Evolutionary conservation across 2,113 vertebrate species (phyloP).

Genomic region (Apaloderma vittatum): DNA sequence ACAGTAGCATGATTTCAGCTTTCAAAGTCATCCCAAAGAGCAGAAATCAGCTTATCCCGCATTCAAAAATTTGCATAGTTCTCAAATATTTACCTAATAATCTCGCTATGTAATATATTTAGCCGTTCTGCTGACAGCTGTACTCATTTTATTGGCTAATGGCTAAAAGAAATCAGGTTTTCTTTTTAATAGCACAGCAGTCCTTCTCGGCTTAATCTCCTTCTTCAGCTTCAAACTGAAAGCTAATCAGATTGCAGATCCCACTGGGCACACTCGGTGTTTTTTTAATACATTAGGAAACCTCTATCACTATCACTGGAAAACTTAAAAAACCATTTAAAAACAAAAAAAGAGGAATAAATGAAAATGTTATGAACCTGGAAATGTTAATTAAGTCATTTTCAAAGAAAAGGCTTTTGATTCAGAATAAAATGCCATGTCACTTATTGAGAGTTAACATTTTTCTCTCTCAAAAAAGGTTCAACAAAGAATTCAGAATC

Average conservation of each 20-base stretch:
- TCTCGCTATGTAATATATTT: neutral
- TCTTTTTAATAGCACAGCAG: constrained; percentile 74
- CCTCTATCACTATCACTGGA: constrained; percentile 74
- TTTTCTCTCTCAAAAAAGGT: constrained; percentile 70
- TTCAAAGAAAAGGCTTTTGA: constrained; percentile 74
- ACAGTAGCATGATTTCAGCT: neutral
- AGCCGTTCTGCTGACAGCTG: constrained; percentile 58
- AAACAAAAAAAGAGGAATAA: constrained; percentile 82
- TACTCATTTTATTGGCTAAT: constrained; percentile 49
- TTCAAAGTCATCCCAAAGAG: neutral
- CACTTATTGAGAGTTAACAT: constrained; percentile 72
- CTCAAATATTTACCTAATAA: constrained; percentile 54
- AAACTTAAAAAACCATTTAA: constrained; percentile 81
- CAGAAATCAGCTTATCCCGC: neutral
- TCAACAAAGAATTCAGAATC: constrained; percentile 69
- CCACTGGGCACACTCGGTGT: constrained; percentile 71
- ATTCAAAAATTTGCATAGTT: neutral
- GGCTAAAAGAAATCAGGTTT: constrained; percentile 67
- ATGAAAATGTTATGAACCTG: constrained; percentile 83
- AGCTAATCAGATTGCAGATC: constrained; percentile 79
- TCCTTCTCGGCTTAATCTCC: constrained; percentile 65
- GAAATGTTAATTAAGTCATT: constrained; percentile 83
- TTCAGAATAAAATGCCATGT: constrained; percentile 74
- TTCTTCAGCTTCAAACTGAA: constrained; percentile 66
- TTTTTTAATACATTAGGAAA: constrained; percentile 78